Percentiles rank a stretch among this genome's conserved stretches.
These are phyloP conservation scores for Solenodon paradoxus DNA, from an alignment of 2,113 vertebrate species.

Conservation along the genomic window DNA sequence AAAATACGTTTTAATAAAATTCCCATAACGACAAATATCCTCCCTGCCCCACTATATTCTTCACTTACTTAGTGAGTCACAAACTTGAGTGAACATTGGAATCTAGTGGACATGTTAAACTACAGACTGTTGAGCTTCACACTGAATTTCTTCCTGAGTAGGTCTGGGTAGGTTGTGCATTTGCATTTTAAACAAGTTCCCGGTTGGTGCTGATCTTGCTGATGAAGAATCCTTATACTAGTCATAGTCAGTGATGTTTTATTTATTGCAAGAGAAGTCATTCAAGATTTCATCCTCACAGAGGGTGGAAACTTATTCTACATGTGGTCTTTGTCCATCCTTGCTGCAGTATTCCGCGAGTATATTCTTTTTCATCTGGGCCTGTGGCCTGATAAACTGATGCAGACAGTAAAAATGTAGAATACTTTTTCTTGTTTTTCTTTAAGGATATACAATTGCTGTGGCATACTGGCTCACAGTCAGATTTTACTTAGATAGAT, in stretches of 20 bases:
- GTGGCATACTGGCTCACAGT: not conserved
- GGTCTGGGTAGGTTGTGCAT: not conserved
- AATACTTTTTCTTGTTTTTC: not conserved
- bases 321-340: not conserved
- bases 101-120: not conserved
- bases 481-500: not conserved
- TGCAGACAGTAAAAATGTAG: not conserved
- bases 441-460: not conserved
- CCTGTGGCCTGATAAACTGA: not conserved
- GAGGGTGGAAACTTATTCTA: not conserved
- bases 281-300: not conserved
- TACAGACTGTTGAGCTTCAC: not conserved
- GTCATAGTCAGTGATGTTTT: not conserved
- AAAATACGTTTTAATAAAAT: not conserved
- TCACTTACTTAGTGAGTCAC: not conserved
- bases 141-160: not conserved
- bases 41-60: not conserved
- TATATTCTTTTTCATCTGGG: not conserved
- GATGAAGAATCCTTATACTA: not conserved
- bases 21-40: not conserved
- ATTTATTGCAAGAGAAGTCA: not conserved
- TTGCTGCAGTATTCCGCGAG: not conserved
- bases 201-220: not conserved
- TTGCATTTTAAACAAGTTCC: not conserved
- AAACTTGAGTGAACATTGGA: not conserved